Percentiles rank a stretch among this genome's conserved stretches.
These are phyloP conservation scores for Crepidodera aurea DNA, from an alignment of 2,888 invertebrate species.

Conservation along the genomic window DNA sequence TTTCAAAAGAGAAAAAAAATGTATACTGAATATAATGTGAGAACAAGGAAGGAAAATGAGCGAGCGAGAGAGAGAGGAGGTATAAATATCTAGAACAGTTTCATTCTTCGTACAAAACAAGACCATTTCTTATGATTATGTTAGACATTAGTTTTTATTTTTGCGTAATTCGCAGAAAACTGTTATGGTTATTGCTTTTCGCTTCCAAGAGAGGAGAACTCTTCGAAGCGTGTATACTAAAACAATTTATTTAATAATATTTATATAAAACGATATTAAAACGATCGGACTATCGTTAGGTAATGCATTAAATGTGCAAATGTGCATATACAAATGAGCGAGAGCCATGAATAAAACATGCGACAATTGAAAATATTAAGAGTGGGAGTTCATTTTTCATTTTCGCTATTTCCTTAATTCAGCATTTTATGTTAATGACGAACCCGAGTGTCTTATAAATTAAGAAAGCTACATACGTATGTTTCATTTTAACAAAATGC, in stretches of 20 bases:
- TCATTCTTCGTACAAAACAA: slow-evolving; percentile 29
- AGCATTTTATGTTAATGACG: slow-evolving; percentile 47
- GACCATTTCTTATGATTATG: slow-evolving; percentile 56
- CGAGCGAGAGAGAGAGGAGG: background rate
- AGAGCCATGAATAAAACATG: slow-evolving; percentile 51
- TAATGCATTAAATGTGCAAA: slow-evolving; percentile 36
- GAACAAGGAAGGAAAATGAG: too few relatives aligned
- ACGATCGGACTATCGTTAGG: slow-evolving; percentile 24
- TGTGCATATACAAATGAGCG: slow-evolving; percentile 39
- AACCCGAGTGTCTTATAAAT: slow-evolving; percentile 43
- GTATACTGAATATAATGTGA: too few relatives aligned
- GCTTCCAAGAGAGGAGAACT: slow-evolving; percentile 19
- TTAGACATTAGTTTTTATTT: slow-evolving; percentile 60
- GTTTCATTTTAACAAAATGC: slow-evolving; percentile 42
- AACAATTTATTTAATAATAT: slow-evolving; percentile 17
- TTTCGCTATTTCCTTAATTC: slow-evolving; percentile 50
- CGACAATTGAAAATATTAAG: slow-evolving; percentile 51
- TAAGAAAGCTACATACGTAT: slow-evolving; percentile 41
- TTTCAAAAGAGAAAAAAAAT: too few relatives aligned
- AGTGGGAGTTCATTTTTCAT: slow-evolving; percentile 50
- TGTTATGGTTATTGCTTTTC: slow-evolving; percentile 35
- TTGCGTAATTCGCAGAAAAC: slow-evolving; percentile 55
- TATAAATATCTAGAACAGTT: background rate
- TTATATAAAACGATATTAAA: slow-evolving; percentile 20
- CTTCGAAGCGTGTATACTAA: slow-evolving; percentile 3